Evolutionary conservation across 2,888 invertebrate genomes (phyloP).

Genomic region (Balanococcus diminutus): DNA sequence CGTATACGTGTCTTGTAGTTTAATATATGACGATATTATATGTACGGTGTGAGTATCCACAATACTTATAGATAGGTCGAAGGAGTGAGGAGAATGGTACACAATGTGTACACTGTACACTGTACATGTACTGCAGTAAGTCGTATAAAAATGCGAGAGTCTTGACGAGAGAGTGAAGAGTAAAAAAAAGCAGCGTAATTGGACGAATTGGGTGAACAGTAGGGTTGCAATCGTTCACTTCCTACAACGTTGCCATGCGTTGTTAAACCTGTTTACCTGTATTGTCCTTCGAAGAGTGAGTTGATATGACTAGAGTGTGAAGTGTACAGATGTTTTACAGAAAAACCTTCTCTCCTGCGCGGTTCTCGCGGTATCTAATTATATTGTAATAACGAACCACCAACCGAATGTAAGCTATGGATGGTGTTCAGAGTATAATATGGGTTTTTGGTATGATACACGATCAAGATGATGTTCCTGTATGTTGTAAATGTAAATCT

Average conservation of each 20-base stretch:
- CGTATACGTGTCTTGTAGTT: neutral
- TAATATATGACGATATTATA: neutral
- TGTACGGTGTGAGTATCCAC: too few species aligned
- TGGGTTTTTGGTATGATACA: neutral
- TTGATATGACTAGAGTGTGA: constrained; percentile 32
- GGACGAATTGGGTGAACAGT: constrained; percentile 51
- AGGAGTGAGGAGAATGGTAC: neutral
- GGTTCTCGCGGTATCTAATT: constrained; percentile 12
- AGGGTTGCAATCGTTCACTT: constrained; percentile 52
- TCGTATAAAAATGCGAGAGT: constrained; percentile 14
- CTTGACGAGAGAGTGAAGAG: neutral
- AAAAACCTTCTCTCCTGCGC: too few species aligned
- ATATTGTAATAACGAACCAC: constrained; percentile 31
- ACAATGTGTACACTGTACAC: neutral
- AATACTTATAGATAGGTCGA: too few species aligned
- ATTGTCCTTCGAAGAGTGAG: constrained; percentile 51
- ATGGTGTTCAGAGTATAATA: neutral
- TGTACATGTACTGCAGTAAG: neutral
- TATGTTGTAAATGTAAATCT: too few species aligned
- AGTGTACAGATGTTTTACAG: constrained; percentile 42
- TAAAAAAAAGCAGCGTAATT: constrained; percentile 38
- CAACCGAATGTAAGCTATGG: neutral
- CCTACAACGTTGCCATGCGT: constrained; percentile 52
- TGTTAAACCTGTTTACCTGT: constrained; percentile 53
- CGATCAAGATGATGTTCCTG: too few species aligned